phyloP scores from a whole-genome alignment of 2,113 vertebrate genomes.

The Dunckerocampus dactyliophorus region DNA sequence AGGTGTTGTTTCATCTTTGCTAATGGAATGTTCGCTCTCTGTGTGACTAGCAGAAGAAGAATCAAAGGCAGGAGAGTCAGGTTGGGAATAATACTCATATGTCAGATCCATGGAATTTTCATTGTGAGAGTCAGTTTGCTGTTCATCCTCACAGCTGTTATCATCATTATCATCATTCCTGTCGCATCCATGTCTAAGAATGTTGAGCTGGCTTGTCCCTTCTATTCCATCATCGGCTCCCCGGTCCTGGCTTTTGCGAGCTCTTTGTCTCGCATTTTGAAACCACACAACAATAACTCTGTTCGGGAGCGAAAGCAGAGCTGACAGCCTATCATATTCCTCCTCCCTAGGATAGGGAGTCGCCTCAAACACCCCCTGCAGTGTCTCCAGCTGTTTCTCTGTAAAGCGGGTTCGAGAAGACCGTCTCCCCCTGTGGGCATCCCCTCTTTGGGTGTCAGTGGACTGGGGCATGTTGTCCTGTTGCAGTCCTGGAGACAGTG shows the following conservation, averaged over 20 bases:
- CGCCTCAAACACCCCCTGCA: conserved; percentile 94
- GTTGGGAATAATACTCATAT: conserved; percentile 77
- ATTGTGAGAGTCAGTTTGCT: conserved; percentile 84
- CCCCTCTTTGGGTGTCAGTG: conserved; percentile 85
- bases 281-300: conserved; percentile 98
- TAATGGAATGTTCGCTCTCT: conserved; percentile 48
- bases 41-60: conserved; percentile 72
- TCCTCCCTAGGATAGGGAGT: conserved; percentile 98
- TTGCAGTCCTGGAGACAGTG: conserved; percentile 64
- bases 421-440: conserved; percentile 65
- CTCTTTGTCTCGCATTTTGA: conserved; percentile 96
- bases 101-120: conserved; percentile 91
- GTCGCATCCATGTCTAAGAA: conserved; percentile 83
- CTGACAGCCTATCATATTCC: conserved; percentile 93
- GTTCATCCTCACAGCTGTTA: conserved; percentile 72
- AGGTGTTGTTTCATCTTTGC: conserved; percentile 34
- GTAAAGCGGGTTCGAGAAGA: conserved; percentile 94
- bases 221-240: conserved; percentile 87
- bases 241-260: conserved; percentile 91
- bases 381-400: conserved; percentile 89
- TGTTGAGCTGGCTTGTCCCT: conserved; percentile 72
- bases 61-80: conserved; percentile 73
- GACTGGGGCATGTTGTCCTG: conserved; percentile 77
- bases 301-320: conserved; percentile 86
- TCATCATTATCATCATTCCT: conserved; percentile 88